Conservation (phyloP, 2,113 vertebrate genomes). For the Ageneiosus marmoratus region DNA sequence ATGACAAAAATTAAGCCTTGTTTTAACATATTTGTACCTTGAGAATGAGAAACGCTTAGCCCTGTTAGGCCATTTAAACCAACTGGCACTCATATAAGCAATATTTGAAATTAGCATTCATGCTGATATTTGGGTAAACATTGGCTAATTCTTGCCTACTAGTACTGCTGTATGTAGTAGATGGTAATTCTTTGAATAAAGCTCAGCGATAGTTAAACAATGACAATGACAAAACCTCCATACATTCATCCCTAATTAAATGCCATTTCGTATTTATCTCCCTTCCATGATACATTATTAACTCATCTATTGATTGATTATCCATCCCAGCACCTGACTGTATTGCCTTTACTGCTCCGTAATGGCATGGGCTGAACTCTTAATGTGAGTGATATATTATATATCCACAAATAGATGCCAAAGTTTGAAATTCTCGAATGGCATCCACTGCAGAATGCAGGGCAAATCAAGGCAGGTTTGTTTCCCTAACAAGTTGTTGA, state of each 20-base stretch:
- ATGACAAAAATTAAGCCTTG: background rate
- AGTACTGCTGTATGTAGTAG: background rate
- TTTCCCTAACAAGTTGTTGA: constrained; percentile 43
- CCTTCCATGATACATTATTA: constrained; percentile 54
- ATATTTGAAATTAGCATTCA: background rate
- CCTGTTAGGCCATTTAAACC: background rate
- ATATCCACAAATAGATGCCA: constrained; percentile 35
- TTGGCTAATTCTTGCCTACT: background rate
- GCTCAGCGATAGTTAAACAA: constrained; percentile 13
- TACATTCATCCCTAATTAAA: constrained; percentile 57
- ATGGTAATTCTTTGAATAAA: background rate
- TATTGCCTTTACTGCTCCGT: constrained; percentile 32
- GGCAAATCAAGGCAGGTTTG: constrained; percentile 45
- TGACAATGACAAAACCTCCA: constrained; percentile 38
- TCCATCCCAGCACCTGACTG: constrained; percentile 34
- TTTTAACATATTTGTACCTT: background rate
- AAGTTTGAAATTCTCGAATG: constrained; percentile 39
- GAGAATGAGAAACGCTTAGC: background rate
- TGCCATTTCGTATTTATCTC: constrained; percentile 53
- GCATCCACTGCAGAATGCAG: constrained; percentile 11
- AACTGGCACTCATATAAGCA: background rate
- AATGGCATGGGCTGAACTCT: constrained; percentile 51
- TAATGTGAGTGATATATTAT: constrained; percentile 49
- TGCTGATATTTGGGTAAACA: background rate
- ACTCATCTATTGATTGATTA: constrained; percentile 53